Conservation (phyloP, 2,888 invertebrate genomes). For the Cerastis leucographa region DNA sequence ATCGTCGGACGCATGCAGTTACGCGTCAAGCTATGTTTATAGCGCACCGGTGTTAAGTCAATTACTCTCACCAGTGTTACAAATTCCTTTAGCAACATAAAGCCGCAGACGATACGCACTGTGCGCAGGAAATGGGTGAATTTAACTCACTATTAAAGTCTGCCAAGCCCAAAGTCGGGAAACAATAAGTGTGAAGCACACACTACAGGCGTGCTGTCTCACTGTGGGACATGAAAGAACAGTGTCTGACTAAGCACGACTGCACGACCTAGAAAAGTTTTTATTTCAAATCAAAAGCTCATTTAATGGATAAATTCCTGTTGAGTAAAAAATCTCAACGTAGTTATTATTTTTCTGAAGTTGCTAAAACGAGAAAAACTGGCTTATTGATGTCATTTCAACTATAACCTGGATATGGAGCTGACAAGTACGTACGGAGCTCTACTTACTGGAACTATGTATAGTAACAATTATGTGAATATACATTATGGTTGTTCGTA, state of each 20-base stretch:
- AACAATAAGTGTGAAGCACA: slow-evolving; percentile 28
- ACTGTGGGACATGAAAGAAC: not conserved
- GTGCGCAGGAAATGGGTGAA: slow-evolving; percentile 54
- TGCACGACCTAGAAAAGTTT: slow-evolving; percentile 7
- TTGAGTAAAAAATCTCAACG: slow-evolving; percentile 7
- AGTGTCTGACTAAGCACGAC: not conserved
- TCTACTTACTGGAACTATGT: slow-evolving; percentile 44
- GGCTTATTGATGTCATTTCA: slow-evolving; percentile 23
- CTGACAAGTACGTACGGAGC: slow-evolving; percentile 16
- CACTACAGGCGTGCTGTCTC: slow-evolving; percentile 14
- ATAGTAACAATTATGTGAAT: slow-evolving; percentile 47
- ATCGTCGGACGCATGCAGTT: slow-evolving; percentile 69
- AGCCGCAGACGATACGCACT: slow-evolving; percentile 48
- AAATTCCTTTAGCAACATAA: slow-evolving; percentile 64
- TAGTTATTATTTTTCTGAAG: slow-evolving; percentile 6
- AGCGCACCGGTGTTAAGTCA: slow-evolving; percentile 70
- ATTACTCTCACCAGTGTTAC: slow-evolving; percentile 72
- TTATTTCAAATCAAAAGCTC: slow-evolving; percentile 22
- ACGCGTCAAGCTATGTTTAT: slow-evolving; percentile 70
- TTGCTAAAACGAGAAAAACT: slow-evolving; percentile 14
- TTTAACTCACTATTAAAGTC: slow-evolving; percentile 45
- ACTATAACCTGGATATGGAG: slow-evolving; percentile 14
- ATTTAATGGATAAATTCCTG: slow-evolving; percentile 8
- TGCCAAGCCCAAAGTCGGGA: slow-evolving; percentile 24
- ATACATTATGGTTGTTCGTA: slow-evolving; percentile 39